Evolutionary conservation across 2,113 vertebrate genomes (phyloP).

Genomic region (Eulemur macaco): DNA sequence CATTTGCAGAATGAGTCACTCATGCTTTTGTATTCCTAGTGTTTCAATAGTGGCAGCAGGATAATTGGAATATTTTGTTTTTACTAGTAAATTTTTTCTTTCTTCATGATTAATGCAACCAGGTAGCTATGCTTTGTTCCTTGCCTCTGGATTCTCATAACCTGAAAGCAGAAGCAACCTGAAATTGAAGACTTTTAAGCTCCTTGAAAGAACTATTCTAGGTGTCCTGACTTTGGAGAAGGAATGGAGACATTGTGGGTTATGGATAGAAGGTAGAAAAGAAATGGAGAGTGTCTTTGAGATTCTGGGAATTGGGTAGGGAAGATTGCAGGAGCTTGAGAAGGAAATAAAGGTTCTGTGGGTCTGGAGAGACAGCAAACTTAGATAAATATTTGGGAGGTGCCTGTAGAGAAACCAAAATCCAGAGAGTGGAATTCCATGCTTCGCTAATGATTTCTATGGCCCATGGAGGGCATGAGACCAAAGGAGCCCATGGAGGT

Average conservation of each 20-base stretch:
- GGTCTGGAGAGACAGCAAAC: neutral
- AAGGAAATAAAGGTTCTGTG: neutral
- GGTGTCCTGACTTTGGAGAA: neutral
- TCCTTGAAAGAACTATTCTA: neutral
- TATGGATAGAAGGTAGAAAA: neutral
- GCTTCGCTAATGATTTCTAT: neutral
- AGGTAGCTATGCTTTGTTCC: neutral
- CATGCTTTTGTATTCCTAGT: neutral
- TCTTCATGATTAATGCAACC: neutral
- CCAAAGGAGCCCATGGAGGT: neutral
- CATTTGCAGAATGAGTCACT: neutral
- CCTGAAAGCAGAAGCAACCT: neutral
- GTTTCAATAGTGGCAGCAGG: neutral
- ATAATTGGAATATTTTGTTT: neutral
- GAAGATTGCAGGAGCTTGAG: neutral
- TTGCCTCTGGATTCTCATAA: neutral
- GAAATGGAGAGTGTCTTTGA: neutral
- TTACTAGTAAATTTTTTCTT: neutral
- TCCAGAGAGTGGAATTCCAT: neutral
- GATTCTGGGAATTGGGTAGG: neutral
- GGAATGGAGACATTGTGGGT: neutral
- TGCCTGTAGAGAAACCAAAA: neutral
- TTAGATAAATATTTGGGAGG: neutral
- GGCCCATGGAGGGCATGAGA: neutral
- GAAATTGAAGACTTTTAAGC: neutral